Base-by-base conservation (phyloP, 1,140 invertebrate species). In the Frieseomelitta varia region DNA sequence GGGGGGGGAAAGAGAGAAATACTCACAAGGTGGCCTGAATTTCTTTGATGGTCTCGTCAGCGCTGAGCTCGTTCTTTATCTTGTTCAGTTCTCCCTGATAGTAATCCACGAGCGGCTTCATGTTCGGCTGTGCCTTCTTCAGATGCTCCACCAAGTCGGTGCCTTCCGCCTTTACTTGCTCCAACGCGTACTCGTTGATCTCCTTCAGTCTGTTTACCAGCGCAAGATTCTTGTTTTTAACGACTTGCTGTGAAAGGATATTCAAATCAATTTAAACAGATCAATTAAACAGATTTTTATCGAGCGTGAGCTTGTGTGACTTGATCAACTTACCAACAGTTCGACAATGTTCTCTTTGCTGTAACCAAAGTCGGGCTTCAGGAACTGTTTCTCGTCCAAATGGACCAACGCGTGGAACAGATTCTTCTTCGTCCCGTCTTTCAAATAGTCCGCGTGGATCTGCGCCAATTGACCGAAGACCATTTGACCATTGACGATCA, bases 381-480 rank as follows among this genome's bases (percentile, higher is more conserved):
- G 91, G 88, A 97, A 96, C 89, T 97, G 96, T 19, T 95, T 94
- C 56, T 97, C 95, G 78, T 97, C 95, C 58, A 97, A 92, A 68
- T 95, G 96, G 6, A 97, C 84, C 4, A 95, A 95, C 1, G 95
- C 95, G 79, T 96, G 95, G 58, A 95, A 95, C 17, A 97, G 92
- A 87, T 96, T 94, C 67, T 96, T 95, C 93, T 96, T 96, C 1
- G 94, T 93, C 2, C 95, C 95, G 21, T 95, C 95, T 24, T 96
- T 93, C 21, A 95, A 89, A 80, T 94, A 88, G 84, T 96, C 95
- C 1, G 95, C 95, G 56, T 95, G 95, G 47, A 97, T 91, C 84
- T 97, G 96, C 0, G 96, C 95, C 39, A 96, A 94, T 90, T 97
- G 96, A 65, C 96, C 96, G 0, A 96, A 94, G 34, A 96, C 95